Percentiles rank a stretch among this genome's conserved stretches.
phyloP scores from a whole-genome alignment of 1,140 invertebrate genomes.

The Drosophila lacteicornis region DNA sequence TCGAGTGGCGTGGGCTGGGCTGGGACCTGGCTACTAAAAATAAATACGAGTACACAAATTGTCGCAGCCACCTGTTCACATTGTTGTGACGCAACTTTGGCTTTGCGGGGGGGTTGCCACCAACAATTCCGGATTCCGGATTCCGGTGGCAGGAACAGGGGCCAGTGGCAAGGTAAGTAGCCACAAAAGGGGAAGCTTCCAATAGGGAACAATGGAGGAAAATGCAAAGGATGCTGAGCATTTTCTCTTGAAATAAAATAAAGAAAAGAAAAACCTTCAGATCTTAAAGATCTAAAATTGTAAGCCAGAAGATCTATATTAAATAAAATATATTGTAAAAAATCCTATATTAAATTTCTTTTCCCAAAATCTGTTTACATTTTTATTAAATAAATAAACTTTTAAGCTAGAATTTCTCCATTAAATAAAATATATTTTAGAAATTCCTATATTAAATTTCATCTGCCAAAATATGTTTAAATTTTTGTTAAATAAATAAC shows the following conservation, averaged over 20 bases:
- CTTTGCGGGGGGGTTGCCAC: slow-evolving; percentile 7
- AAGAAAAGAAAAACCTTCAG: no score
- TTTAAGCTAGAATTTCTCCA: no score
- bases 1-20: slow-evolving; percentile 26
- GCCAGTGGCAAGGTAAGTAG: slow-evolving; percentile 2
- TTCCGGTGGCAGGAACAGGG: slow-evolving; percentile 13
- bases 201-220: slow-evolving; percentile 8
- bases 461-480: not conserved
- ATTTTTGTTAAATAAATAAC: not conserved
- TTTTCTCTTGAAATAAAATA: not conserved
- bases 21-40: slow-evolving; percentile 74
- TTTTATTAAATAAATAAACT: not conserved
- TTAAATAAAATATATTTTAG: no score
- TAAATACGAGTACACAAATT: slow-evolving; percentile 82
- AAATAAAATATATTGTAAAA: no score
- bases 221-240: not conserved
- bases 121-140: slow-evolving; percentile 11
- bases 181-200: slow-evolving; percentile 15
- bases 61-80: slow-evolving; percentile 82
- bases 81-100: slow-evolving; percentile 77
- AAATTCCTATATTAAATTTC: no score
- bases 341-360: no score
- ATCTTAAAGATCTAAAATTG: no score
- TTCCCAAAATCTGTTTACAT: not conserved
- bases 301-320: no score